Conservation (phyloP, 2,888 invertebrate genomes). For the Caenorhabditis panamensis region DNA sequence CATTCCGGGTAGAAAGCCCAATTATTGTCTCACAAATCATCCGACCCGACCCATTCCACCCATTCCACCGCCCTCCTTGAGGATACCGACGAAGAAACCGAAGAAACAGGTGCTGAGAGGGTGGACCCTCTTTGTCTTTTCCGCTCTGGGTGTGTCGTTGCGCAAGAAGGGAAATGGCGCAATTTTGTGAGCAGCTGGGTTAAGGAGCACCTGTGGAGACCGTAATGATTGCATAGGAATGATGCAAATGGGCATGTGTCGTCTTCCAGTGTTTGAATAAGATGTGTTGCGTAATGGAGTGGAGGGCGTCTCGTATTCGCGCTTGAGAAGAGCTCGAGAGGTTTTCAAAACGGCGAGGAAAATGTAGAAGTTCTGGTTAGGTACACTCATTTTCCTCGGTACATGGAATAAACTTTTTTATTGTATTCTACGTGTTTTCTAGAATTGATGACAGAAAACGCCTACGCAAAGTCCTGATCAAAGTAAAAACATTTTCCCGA, state of each 20-base stretch:
- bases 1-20: not conserved
- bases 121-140: not conserved
- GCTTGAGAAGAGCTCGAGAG: not conserved
- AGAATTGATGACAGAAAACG: too few species aligned
- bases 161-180: not conserved
- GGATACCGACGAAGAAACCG: not conserved
- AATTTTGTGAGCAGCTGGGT: not conserved
- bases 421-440: too few species aligned
- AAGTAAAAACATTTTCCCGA: too few species aligned
- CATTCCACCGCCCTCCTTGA: not conserved
- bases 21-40: conserved; percentile 8
- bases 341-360: not conserved
- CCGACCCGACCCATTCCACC: not conserved
- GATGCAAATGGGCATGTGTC: too few species aligned
- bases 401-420: too few species aligned
- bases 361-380: not conserved
- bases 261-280: not conserved
- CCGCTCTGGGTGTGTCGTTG: not conserved
- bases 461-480: too few species aligned
- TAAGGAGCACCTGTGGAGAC: not conserved
- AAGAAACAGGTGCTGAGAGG: not conserved
- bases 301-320: not conserved
- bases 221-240: conserved; percentile 2
- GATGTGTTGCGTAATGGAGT: not conserved
- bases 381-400: too few species aligned